These are phyloP conservation scores for Cinara cedri DNA, from an alignment of 2,888 invertebrate genomes.

Conservation along the genomic window DNA sequence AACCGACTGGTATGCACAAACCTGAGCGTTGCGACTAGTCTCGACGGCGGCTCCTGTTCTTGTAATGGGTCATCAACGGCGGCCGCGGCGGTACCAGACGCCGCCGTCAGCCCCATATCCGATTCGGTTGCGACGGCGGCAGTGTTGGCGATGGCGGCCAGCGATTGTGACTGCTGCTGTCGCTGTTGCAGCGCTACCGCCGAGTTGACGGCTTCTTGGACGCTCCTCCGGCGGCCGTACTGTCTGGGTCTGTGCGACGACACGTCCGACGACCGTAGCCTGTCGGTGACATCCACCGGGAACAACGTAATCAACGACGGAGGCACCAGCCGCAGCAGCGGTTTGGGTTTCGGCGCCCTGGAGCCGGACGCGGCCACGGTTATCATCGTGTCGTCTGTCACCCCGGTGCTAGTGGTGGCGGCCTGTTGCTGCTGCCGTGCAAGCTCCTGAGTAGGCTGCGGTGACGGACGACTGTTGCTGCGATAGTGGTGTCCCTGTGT, in stretches of 20 bases:
- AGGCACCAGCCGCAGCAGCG: background rate
- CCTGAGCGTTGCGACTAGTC: slow-evolving; percentile 32
- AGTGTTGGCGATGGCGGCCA: no score
- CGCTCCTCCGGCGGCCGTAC: slow-evolving; percentile 47
- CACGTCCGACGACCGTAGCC: slow-evolving; percentile 7
- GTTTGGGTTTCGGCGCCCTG: slow-evolving; percentile 3
- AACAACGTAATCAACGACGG: background rate
- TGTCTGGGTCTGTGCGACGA: slow-evolving; percentile 29
- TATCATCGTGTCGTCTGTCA: background rate
- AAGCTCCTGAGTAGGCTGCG: background rate
- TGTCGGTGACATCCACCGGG: slow-evolving; percentile 31
- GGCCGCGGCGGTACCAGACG: background rate
- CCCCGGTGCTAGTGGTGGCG: background rate
- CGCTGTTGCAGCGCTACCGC: background rate
- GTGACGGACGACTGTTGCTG: background rate
- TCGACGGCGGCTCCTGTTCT: background rate
- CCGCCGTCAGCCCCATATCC: background rate
- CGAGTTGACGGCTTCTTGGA: background rate
- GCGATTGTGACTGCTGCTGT: background rate
- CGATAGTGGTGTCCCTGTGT: background rate
- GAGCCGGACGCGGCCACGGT: slow-evolving; percentile 44
- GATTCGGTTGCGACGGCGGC: no score
- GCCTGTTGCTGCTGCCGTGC: background rate
- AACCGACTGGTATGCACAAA: background rate
- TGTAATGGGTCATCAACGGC: background rate